Evolutionary conservation across 2,797 vertebrate genomes (phyloP), one percentile per base, ranked within the genome.

Genomic region (Oryzias dopingdopingensis): DNA sequence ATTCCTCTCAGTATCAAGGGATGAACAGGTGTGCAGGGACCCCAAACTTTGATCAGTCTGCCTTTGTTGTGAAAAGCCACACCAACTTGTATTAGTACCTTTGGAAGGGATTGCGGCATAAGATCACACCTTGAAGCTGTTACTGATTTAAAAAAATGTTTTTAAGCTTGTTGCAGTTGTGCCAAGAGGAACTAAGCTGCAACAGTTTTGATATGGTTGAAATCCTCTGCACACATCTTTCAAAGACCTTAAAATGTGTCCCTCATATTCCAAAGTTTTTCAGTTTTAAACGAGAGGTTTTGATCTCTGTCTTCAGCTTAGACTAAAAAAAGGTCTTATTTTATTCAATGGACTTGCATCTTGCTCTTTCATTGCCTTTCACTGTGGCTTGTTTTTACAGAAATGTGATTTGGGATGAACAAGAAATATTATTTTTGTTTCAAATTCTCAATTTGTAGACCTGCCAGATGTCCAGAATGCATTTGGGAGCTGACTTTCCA

Each of bases 21-120:
- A 70, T 75, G 68, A 73, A 75, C 83, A 86, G 82, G 84, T 88
- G 86, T 83, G 82, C 65, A 46, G 62, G 76, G 41, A 15, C 55
- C 58, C 17, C 47, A 26, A 65, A 75, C 72, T 79, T 70, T 84
- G 80, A 84, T 87, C 83, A 85, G 67, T 47, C 67, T 55, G 55
- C 69, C 62, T 84, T 88, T 88, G 85, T 86, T 70, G 74, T 57
- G 50, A 55, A 59, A 52, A 29, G 45, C 16, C 6, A 18, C 14
- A 41, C 60, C 46, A 49, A 65, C 77, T 83, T 72, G 69, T 71
- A 74, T 84, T 70, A 67, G 65, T 54, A 58, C 42, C 52, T 66
- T 26, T 56, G 45, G 44, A 68, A 63, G 58, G 61, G 41, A 71
- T 46, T 61, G 72, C 56, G 58, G 56, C 69, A 63, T 65, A 59